These are phyloP conservation scores for Podabrus alpinus DNA, from an alignment of 2,888 invertebrate species.

Conservation along the genomic window DNA sequence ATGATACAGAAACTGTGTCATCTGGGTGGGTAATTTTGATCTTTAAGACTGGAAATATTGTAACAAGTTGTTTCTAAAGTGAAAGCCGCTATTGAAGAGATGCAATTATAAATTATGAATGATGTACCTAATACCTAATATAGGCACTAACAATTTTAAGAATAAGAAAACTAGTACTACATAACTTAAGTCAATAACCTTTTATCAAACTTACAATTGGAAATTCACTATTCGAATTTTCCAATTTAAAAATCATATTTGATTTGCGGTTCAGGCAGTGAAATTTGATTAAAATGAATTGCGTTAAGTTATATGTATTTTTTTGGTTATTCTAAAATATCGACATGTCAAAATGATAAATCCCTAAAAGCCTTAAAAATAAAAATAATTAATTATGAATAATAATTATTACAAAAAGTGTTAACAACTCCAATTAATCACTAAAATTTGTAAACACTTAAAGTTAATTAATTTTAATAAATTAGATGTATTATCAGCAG, in stretches of 20 bases:
- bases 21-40: neutral
- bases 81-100: neutral
- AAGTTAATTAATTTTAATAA: neutral
- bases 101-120: neutral
- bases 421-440: neutral
- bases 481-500: neutral
- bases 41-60: neutral
- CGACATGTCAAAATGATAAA: neutral
- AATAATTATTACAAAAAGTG: neutral
- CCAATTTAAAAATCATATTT: neutral
- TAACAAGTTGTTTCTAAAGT: neutral
- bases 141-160: neutral
- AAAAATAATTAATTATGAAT: neutral
- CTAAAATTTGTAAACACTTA: neutral
- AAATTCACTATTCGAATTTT: too few relatives aligned
- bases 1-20: neutral
- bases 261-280: neutral
- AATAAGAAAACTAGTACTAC: too few relatives aligned
- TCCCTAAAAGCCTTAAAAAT: neutral
- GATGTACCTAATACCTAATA: neutral
- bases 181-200: neutral
- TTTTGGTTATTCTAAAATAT: too few relatives aligned
- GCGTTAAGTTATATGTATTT: too few relatives aligned
- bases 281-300: too few relatives aligned
- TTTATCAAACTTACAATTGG: too few relatives aligned